A percentile compares a stretch with the other conserved stretches of the same genome.
phyloP scores from a whole-genome alignment of 1,140 invertebrate species.

The Caenorhabditis tropicalis region DNA sequence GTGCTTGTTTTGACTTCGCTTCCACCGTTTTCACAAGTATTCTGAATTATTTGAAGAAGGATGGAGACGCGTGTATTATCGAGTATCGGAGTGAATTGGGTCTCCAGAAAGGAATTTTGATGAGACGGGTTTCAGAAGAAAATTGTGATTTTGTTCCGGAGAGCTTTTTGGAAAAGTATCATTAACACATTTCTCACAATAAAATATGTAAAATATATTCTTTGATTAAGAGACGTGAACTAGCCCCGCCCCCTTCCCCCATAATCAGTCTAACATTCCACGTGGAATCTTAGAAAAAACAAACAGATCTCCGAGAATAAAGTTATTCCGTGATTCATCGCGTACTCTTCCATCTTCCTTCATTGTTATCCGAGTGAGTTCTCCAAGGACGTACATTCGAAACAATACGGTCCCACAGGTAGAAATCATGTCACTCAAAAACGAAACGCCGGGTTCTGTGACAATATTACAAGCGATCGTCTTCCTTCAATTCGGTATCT shows the following conservation, averaged over 20 bases:
- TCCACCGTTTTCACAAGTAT: background rate
- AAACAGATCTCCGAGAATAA: too few species aligned
- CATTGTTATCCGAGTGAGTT: too few species aligned
- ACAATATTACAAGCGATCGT: constrained; percentile 12
- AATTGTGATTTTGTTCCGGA: background rate
- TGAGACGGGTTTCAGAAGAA: background rate
- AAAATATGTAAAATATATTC: too few species aligned
- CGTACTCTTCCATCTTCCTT: too few species aligned
- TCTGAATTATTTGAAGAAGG: background rate
- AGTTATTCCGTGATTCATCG: too few species aligned
- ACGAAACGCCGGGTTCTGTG: background rate
- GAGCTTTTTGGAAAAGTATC: background rate
- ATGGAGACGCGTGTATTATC: background rate
- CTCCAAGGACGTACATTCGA: too few species aligned
- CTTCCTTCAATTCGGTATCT: constrained; percentile 11
- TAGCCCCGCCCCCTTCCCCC: too few species aligned
- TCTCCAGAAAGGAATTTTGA: background rate
- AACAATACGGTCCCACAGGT: background rate
- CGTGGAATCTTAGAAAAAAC: too few species aligned
- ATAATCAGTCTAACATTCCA: too few species aligned
- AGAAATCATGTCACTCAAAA: constrained; percentile 19
- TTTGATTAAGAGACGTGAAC: too few species aligned
- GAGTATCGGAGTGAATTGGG: background rate
- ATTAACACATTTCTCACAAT: background rate
- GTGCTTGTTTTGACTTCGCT: background rate